These are phyloP conservation scores for Cotesia typhae DNA, from an alignment of 1,140 invertebrate genomes.

Conservation along the genomic window DNA sequence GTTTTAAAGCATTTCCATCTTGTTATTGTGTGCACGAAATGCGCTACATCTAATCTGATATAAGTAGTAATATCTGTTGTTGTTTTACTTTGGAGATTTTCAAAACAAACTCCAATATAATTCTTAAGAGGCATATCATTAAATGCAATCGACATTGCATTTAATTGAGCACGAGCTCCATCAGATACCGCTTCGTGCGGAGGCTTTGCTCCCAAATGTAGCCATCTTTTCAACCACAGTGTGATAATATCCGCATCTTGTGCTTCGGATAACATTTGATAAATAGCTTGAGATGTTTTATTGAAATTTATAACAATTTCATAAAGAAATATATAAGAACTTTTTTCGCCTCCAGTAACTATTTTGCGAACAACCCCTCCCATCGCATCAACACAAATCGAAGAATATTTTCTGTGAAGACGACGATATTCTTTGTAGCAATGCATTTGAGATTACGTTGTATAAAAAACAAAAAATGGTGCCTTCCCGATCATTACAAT, in stretches of 20 bases:
- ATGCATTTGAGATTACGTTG: no score
- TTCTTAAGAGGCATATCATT: not conserved
- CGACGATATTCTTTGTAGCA: no score
- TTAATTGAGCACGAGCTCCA: not conserved
- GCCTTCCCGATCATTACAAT: not conserved
- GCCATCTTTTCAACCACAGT: not conserved
- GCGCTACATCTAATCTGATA: conserved; percentile 8
- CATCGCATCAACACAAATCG: conserved; percentile 1
- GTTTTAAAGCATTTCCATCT: conserved; percentile 1
- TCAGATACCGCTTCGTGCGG: conserved; percentile 7
- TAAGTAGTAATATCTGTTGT: not conserved
- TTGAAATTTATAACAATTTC: conserved; percentile 5
- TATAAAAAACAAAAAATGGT: no score
- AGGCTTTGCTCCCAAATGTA: not conserved
- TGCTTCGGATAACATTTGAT: not conserved
- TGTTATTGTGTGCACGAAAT: not conserved
- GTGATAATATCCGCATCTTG: not conserved
- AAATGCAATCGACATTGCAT: conserved; percentile 8
- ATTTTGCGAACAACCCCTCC: not conserved
- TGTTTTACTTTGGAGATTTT: not conserved
- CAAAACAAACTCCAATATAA: conserved; percentile 3
- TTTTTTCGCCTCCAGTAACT: not conserved
- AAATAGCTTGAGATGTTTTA: not conserved
- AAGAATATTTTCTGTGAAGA: not conserved
- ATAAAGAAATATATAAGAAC: conserved; percentile 3